Evolutionary conservation across 2,797 vertebrate species (phyloP), one percentile per base, ranked within the genome.

Genomic region (Syngnathus rostellatus): DNA sequence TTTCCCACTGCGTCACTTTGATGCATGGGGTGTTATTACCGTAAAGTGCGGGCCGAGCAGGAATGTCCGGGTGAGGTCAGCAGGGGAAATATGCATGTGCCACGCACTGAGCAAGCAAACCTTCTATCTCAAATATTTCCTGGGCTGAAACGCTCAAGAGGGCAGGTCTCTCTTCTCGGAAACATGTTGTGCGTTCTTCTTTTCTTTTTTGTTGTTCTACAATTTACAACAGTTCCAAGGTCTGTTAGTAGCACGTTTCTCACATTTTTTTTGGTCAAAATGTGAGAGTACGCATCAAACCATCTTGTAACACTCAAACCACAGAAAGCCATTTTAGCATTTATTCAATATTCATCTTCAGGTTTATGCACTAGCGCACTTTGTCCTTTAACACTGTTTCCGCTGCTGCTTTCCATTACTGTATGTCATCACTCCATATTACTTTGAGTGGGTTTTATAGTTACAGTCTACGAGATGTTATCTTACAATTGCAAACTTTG

Each of bases 61-160:
- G 66, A 67, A 67, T 67, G 65, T 37, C 43, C 25, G 58, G 66
- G 45, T 48, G 57, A 46, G 66, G 57, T 50, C 43, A 61, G 53
- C 41, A 19, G 25, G 25, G 21, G 21, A 61, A 67, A 48, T 66
- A 37, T 67, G 25, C 43, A 9, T 17, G 31, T 67, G 58, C 57
- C 45, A 61, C 57, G 38, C 11, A 66, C 65, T 66, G 38, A 43
- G 14, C 65, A 25, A 66, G 53, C 51, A 59, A 51, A 62, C 60
- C 60, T 41, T 61, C 59, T 10, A 41, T 62, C 60, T 62, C 41
- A 62, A 45, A 62, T 21, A 45, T 45, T 45, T 43, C 40, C 60
- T 38, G 50, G 50, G 8, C 25, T 57, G 55, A 57, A 57, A 57
- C 23, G 31, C 40, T n/a, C 19, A 48, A 31, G 23, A 21, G 31